Evolutionary conservation across 2,888 invertebrate genomes (phyloP).

Genomic region (Xestoiulus laeticollis): DNA sequence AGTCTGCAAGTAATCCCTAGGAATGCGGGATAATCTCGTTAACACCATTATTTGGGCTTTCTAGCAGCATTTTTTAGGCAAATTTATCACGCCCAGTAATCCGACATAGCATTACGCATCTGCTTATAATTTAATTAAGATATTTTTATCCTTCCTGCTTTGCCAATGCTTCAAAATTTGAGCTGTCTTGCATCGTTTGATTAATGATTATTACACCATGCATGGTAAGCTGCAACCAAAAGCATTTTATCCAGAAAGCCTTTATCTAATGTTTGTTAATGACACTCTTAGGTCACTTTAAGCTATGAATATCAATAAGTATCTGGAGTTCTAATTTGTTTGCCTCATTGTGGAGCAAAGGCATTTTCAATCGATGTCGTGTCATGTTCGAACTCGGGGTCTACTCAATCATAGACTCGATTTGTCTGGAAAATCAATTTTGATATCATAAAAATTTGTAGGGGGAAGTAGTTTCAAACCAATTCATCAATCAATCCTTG

Average conservation of each 20-base stretch:
- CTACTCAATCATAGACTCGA: background rate
- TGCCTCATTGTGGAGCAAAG: background rate
- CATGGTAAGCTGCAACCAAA: background rate
- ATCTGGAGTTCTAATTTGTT: background rate
- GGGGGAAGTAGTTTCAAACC: background rate
- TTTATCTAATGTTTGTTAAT: conserved; percentile 23
- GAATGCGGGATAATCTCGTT: background rate
- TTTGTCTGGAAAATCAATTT: conserved; percentile 9
- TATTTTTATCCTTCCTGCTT: background rate
- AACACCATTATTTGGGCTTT: background rate
- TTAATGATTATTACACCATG: conserved; percentile 6
- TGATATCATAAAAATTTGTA: background rate
- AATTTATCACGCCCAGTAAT: background rate
- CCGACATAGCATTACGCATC: background rate
- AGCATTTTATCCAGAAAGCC: background rate
- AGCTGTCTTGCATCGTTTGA: background rate
- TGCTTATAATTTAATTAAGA: conserved; percentile 38
- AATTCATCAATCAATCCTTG: background rate
- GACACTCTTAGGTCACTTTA: background rate
- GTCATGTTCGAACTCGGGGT: background rate
- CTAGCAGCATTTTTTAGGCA: background rate
- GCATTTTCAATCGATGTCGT: background rate
- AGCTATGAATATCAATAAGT: background rate
- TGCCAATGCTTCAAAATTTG: conserved; percentile 10
- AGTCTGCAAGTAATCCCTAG: background rate